These are phyloP conservation scores for Ariopsis seemanni DNA, from an alignment of 2,113 vertebrate species.

Conservation along the genomic window DNA sequence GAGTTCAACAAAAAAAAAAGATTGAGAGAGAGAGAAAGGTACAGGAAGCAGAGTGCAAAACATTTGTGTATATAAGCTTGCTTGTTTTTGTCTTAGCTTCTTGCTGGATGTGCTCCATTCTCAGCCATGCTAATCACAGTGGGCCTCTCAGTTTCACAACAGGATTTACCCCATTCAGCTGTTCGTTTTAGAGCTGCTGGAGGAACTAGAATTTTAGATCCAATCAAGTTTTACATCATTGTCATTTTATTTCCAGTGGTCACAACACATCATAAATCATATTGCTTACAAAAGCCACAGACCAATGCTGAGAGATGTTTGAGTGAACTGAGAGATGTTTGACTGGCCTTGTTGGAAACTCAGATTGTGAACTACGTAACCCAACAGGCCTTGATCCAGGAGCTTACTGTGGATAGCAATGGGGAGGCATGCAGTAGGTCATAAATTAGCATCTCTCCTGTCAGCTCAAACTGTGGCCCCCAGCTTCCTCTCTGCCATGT, in stretches of 20 bases:
- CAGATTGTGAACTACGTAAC: slow-evolving; percentile 41
- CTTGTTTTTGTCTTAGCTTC: slow-evolving; percentile 1
- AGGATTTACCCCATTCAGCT: slow-evolving; percentile 41
- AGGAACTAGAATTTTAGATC: slow-evolving; percentile 5
- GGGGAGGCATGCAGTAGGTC: slow-evolving; percentile 39
- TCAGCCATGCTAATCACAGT: slow-evolving; percentile 32
- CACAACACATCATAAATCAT: slow-evolving; percentile 11
- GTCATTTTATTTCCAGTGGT: slow-evolving; percentile 10
- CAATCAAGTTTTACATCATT: not conserved
- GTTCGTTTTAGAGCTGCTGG: slow-evolving; percentile 24
- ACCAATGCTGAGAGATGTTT: not conserved
- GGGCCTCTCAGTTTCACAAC: slow-evolving; percentile 27
- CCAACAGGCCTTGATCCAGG: slow-evolving; percentile 2
- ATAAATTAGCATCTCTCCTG: slow-evolving; percentile 53
- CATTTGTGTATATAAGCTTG: slow-evolving; percentile 37
- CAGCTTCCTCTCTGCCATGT: slow-evolving; percentile 34
- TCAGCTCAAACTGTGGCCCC: slow-evolving; percentile 43
- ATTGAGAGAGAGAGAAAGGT: slow-evolving; percentile 24
- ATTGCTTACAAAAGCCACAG: not conserved
- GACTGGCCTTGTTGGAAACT: slow-evolving; percentile 31
- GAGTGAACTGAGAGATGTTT: slow-evolving; percentile 22
- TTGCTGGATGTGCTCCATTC: slow-evolving; percentile 24
- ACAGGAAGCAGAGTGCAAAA: slow-evolving; percentile 39
- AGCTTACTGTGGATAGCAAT: not conserved
- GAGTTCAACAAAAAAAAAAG: slow-evolving; percentile 49